Base-by-base conservation (phyloP, 2,888 invertebrate species). In the Eulithis prunata region DNA sequence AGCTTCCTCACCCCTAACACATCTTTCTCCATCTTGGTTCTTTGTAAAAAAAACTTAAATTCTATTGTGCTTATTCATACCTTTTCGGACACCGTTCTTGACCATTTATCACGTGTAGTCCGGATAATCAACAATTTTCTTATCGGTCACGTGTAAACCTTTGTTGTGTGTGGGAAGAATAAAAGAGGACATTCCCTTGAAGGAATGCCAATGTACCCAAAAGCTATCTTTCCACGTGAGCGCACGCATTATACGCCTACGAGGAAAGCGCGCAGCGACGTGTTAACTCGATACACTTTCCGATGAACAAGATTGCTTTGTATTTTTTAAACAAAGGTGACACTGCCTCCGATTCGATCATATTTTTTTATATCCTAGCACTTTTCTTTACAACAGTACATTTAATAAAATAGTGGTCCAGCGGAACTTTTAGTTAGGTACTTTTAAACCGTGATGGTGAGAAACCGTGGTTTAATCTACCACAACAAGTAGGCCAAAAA, bases 211-310 rank as follows among this genome's bases (percentile, higher is more conserved):
- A 7, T 4, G 41, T 53, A 41, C 52, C 60, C 53, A 55, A 54
- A 67, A 60, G 61, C 46, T 69, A 69, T 69, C 69, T 69, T 69
- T 69, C 66, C 55, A 55, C 28, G 63, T 45, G 62, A 64, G 55
- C 43, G 63, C 38, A 32, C 61, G 52, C 64, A 52, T 68, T 56
- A 41, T 52, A 55, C 53, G 52, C 14, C 46, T n/a, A 28, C 56
- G 14, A 53, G 58, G n/a, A 45, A n/a, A 28, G 54, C 10, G 57
- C n/a, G 21, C 67, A 43, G 52, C 13, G 45, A 57, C 63, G 63
- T 67, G 63, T 61, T 60, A 64, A 64, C 67, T 32, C 53, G 47
- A 49, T 67, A 61, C 57, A 58, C 12, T 59, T 58, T 43, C 12
- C 46, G 58, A 58, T 66, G 46, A 56, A 57, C 38, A 54, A 64